Conservation (phyloP, 2,797 vertebrate genomes). For the Myripristis jacobus region DNA sequence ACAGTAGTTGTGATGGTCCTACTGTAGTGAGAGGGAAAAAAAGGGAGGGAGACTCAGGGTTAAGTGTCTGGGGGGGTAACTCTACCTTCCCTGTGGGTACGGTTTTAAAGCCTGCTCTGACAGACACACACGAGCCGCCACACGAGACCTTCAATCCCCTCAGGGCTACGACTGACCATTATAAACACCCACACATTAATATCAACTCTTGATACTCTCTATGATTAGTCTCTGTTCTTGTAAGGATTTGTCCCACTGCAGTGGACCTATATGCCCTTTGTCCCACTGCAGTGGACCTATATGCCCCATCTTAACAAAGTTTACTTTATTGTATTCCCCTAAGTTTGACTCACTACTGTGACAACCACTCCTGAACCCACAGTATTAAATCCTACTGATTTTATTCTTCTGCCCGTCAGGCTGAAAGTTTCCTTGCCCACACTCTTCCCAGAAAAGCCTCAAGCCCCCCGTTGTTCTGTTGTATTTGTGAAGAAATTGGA, state of each 20-base stretch:
- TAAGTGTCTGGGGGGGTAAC: slow-evolving; percentile 32
- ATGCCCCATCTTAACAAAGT: slow-evolving; percentile 25
- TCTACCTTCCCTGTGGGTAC: slow-evolving; percentile 16
- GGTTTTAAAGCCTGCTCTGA: slow-evolving; percentile 26
- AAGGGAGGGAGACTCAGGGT: slow-evolving; percentile 8
- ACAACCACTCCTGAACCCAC: slow-evolving; percentile 16
- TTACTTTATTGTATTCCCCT: slow-evolving; percentile 15
- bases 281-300: not conserved
- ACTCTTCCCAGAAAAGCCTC: slow-evolving; percentile 55
- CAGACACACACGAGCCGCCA: slow-evolving; percentile 28
- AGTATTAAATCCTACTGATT: slow-evolving; percentile 28
- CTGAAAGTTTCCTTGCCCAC: slow-evolving; percentile 39
- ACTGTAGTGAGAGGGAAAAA: not conserved
- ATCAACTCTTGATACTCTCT: not conserved
- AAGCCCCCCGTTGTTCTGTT: slow-evolving; percentile 19
- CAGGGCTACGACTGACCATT: not conserved
- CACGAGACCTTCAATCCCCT: slow-evolving; percentile 5
- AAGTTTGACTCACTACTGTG: slow-evolving; percentile 31
- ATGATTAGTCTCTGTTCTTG: not conserved
- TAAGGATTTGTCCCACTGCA: not conserved
- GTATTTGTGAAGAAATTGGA: slow-evolving; percentile 47
- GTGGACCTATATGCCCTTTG: not conserved
- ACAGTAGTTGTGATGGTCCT: not conserved
- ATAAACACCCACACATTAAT: slow-evolving; percentile 7
- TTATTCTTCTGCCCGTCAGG: slow-evolving; percentile 47